These are phyloP conservation scores for Acleris holmiana DNA, from an alignment of 2,888 invertebrate genomes.

Conservation along the genomic window DNA sequence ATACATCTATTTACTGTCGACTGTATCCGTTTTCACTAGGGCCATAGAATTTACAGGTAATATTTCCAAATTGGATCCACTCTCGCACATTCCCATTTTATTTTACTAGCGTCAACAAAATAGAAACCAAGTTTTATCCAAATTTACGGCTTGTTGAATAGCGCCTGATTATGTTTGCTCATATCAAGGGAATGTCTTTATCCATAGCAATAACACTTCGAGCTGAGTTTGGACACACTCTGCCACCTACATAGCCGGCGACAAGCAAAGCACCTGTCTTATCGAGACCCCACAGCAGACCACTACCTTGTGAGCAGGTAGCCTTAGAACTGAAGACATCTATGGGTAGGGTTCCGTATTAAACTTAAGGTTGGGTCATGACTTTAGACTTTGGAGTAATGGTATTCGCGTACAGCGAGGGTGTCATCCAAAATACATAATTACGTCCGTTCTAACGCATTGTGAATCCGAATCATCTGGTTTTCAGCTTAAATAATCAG, in stretches of 20 bases:
- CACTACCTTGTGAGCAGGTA: conserved; percentile 9
- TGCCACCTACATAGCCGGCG: conserved; percentile 23
- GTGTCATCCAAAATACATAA: too few relatives aligned
- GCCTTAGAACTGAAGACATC: not conserved
- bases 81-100: too few relatives aligned
- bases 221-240: conserved; percentile 17
- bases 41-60: too few relatives aligned
- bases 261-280: conserved; percentile 25
- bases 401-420: too few relatives aligned
- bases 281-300: conserved; percentile 24
- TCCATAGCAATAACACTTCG: conserved; percentile 30
- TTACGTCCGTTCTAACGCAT: too few relatives aligned
- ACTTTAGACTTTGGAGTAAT: too few relatives aligned
- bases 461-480: too few relatives aligned
- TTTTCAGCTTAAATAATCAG: too few relatives aligned
- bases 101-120: not conserved
- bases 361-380: not conserved
- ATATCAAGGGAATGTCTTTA: conserved; percentile 32
- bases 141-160: conserved; percentile 17
- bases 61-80: too few relatives aligned
- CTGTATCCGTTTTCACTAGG: too few relatives aligned
- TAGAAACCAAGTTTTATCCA: not conserved
- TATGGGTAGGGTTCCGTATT: conserved; percentile 14
- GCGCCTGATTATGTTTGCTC: conserved; percentile 26
- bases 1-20: too few relatives aligned